These are phyloP conservation scores for Phaethon lepturus DNA, from an alignment of 2,113 vertebrate genomes.

Conservation along the genomic window DNA sequence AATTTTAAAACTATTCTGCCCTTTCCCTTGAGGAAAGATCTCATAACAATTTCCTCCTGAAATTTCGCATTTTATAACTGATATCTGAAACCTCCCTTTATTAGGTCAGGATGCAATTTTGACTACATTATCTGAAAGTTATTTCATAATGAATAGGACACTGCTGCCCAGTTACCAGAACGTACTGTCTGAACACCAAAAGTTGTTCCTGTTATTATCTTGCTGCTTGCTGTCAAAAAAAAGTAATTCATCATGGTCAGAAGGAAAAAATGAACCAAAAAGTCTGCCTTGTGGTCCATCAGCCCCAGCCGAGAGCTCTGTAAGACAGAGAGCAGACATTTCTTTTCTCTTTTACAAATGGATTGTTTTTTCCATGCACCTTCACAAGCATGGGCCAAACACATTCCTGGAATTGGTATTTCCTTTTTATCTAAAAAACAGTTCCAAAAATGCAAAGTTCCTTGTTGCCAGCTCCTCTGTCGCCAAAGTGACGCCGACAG, in stretches of 20 bases:
- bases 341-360: not conserved
- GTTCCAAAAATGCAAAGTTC: not conserved
- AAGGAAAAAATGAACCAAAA: not conserved
- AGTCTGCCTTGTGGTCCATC: not conserved
- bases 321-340: not conserved
- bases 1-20: not conserved
- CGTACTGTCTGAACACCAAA: not conserved
- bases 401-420: not conserved
- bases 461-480: not conserved
- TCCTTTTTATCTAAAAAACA: not conserved
- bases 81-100: not conserved
- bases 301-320: not conserved
- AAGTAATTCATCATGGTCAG: not conserved
- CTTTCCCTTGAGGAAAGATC: slow-evolving; percentile 21
- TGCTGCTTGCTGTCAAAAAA: not conserved
- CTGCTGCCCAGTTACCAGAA: slow-evolving; percentile 18
- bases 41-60: not conserved
- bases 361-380: not conserved
- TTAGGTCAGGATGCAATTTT: not conserved
- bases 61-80: not conserved
- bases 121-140: not conserved
- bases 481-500: not conserved
- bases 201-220: not conserved
- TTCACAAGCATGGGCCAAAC: not conserved
- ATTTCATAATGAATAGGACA: not conserved